Base-by-base conservation (phyloP, 2,113 vertebrate genomes). In the Otis tarda region DNA sequence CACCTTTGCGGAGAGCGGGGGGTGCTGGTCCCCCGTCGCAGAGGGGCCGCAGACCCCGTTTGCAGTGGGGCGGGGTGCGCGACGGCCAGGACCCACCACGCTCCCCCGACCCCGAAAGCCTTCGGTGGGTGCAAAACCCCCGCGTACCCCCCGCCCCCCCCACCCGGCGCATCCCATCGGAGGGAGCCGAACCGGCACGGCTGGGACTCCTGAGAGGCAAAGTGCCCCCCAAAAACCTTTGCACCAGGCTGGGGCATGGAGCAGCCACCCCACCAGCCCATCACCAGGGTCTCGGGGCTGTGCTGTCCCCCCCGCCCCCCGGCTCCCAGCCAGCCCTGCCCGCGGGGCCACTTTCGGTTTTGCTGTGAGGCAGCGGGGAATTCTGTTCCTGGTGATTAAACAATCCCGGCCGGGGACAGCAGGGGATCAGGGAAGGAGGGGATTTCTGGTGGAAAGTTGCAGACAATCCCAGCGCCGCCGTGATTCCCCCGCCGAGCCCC, bases 381-480 rank as follows among this genome's bases (percentile, higher is more conserved):
- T 97, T 98, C 73, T 93, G 94, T 41, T 28, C 39, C 77, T 1
- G 70, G 85, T 18, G 5, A 1, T 67, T 37, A 27, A 27, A 77
- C 83, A 61, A 83, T 68, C 27, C 53, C 37, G n/a, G 76, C 82
- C 5, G 2, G 65, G 53, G 50, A 11, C 12, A 7, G 61, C 33
- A 22, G 14, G 33, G 77, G 45, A 16, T 6, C 0, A 57, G 37
- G 83, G 55, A 37, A 59, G 74, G 67, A 74, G 97, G 97, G 96
- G 83, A 92, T 94, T 98, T 97, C 93, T 93, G 69, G 2, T 87
- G 97, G 98, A 84, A 98, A 98, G 75, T 97, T 89, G 90, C 82
- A 63, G 95, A 24, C 63, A 90, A 78, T 74, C 94, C 92, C 57
- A 49, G 65, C 11, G 13, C 69, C 24, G 89, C 56, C 11, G 18